These are phyloP conservation scores for Darevskia mixta DNA, from an alignment of 2,797 vertebrate species.

Conservation along the genomic window DNA sequence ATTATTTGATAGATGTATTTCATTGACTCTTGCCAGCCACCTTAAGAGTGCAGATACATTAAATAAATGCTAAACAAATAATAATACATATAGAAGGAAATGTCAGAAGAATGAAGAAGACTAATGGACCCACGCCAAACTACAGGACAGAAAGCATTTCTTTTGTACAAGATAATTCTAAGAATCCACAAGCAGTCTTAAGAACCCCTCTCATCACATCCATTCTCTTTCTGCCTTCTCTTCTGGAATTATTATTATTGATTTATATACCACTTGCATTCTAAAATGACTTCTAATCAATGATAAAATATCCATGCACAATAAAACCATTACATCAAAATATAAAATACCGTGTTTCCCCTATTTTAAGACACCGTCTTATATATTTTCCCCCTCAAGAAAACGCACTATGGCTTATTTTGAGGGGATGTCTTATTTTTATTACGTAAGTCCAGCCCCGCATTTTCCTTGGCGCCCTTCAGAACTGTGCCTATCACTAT, in stretches of 20 bases:
- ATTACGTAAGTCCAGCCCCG: no score
- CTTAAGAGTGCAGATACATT: not conserved
- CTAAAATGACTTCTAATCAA: no score
- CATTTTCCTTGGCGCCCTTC: no score
- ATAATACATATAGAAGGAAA: conserved; percentile 33
- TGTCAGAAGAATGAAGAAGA: conserved; percentile 58
- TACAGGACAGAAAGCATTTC: conserved; percentile 21
- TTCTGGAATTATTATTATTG: conserved; percentile 15
- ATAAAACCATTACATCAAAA: no score
- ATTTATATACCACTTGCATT: no score
- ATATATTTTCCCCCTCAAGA: no score
- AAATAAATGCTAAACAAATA: not conserved
- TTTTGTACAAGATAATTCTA: conserved; percentile 2
- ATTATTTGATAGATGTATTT: not conserved
- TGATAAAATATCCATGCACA: no score
- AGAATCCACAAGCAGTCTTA: not conserved
- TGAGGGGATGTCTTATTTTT: no score
- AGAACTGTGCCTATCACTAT: no score
- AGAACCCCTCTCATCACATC: conserved; percentile 14
- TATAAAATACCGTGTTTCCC: no score
- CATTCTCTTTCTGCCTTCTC: conserved; percentile 32
- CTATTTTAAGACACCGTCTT: no score
- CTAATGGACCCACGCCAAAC: conserved; percentile 59
- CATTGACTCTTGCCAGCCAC: not conserved
- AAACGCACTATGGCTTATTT: no score